Percentiles rank a stretch among this genome's conserved stretches.
Conservation (phyloP, 2,888 invertebrate genomes). For the Perithous albicinctus region DNA sequence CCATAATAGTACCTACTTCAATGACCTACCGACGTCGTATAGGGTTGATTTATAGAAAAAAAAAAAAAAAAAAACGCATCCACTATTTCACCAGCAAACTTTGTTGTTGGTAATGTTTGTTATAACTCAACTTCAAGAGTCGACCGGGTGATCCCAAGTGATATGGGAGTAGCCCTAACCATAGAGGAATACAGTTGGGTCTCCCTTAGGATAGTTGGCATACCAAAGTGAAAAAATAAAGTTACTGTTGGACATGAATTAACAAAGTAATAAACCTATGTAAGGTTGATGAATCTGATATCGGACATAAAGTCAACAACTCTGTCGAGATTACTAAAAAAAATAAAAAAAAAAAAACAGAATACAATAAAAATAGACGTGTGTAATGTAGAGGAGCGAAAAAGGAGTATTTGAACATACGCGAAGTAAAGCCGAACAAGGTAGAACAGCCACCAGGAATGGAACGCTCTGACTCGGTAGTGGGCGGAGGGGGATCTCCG, state of each 20-base stretch:
- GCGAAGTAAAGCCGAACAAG: conserved; percentile 29
- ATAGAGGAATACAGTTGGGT: too few relatives aligned
- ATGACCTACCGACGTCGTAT: neutral
- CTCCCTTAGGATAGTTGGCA: too few relatives aligned
- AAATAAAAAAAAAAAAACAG: too few relatives aligned
- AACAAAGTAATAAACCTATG: neutral
- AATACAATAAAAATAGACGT: neutral
- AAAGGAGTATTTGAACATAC: neutral
- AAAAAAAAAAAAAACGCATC: too few relatives aligned
- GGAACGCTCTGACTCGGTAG: conserved; percentile 25
- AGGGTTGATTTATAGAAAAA: neutral
- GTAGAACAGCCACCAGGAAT: conserved; percentile 31
- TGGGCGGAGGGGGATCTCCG: conserved; percentile 45
- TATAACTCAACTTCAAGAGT: too few relatives aligned
- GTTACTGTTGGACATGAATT: neutral
- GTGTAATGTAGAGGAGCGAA: neutral
- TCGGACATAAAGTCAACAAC: neutral
- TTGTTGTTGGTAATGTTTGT: neutral
- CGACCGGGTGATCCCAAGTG: too few relatives aligned
- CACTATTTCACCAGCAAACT: neutral
- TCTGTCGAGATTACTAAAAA: neutral
- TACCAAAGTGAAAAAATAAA: too few relatives aligned
- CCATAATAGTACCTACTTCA: conserved; percentile 13
- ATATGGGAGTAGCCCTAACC: too few relatives aligned
- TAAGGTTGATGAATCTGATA: neutral